Evolutionary conservation across 2,113 vertebrate species (phyloP), one percentile per base, ranked within the genome.

Genomic region (Montifringilla adamsi): DNA sequence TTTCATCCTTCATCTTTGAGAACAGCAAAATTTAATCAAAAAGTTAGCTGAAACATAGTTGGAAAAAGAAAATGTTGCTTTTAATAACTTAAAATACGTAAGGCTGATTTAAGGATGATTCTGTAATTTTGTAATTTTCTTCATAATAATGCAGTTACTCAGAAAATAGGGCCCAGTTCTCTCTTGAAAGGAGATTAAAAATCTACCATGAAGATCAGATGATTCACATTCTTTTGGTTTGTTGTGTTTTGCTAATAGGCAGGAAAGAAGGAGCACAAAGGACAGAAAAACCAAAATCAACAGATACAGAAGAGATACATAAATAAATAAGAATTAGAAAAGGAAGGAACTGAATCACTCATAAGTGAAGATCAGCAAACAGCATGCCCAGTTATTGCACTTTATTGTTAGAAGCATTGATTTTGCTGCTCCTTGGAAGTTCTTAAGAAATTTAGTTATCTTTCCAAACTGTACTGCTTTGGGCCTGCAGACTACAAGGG

Each of bases 311-410:
- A 91, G 62, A 91, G 56, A 82, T 46, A 79, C 14, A 79, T 66
- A 87, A 69, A 91, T 73, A 59, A 59, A 50, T 27, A 27, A 74
- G 62, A 87, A 73, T 43, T 66, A 52, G 76, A 79, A 90, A 44
- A 90, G 33, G 95, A 94, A 83, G 37, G 15, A 91, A 93, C 12
- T n/a, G 72, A 70, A 95, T 79, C 49, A 78, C 67, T 89, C 50
- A 17, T 59, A 85, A 84, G 21, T 27, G 50, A 87, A 92, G 79
- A 44, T 55, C 75, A 92, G 43, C 24, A 91, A 70, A 90, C 8
- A 90, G 33, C 30, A 83, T 9, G 31, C 31, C 39, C 49, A 75
- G 47, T 79, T 95, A 76, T 18, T 86, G 39, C 50, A 68, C 18
- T 52, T 11, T 30, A 64, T 75, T 90, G 28, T 70, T 67, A 23